Evolutionary conservation across 2,888 invertebrate genomes (phyloP).

Genomic region (Lepetodrilus schrolli): DNA sequence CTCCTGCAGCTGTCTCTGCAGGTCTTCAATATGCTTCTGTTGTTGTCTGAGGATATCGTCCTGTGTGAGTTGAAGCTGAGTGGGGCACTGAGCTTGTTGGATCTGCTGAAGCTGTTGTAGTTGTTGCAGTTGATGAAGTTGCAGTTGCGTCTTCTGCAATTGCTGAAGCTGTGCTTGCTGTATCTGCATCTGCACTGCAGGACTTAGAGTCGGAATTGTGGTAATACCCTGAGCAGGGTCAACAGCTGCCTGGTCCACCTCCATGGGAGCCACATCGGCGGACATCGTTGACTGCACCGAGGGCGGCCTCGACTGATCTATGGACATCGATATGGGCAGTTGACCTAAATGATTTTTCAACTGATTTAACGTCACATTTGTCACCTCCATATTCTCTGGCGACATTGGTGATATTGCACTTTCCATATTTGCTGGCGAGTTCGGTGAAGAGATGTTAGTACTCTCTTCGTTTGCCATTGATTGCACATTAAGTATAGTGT

Average conservation of each 20-base stretch:
- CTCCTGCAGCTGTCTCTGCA: conserved; percentile 81
- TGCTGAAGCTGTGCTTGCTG: conserved; percentile 60
- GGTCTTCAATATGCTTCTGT: conserved; percentile 89
- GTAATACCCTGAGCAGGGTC: conserved; percentile 43
- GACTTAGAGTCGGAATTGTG: conserved; percentile 43
- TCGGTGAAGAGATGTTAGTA: conserved; percentile 55
- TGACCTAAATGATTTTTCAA: conserved; percentile 34
- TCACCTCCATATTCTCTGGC: conserved; percentile 67
- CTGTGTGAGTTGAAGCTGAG: conserved; percentile 29
- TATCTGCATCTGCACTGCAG: conserved; percentile 51
- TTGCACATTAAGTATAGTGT: conserved; percentile 37
- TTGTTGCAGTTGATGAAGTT: conserved; percentile 33
- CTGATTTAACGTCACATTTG: background rate
- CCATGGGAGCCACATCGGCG: conserved; percentile 66
- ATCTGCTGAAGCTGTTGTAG: conserved; percentile 36
- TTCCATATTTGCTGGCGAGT: conserved; percentile 55
- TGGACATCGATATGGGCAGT: conserved; percentile 52
- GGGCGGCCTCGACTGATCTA: conserved; percentile 70
- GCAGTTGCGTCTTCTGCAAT: conserved; percentile 43
- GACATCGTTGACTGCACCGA: conserved; percentile 62
- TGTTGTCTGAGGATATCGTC: conserved; percentile 80
- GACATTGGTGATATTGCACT: conserved; percentile 60
- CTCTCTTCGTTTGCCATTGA: background rate
- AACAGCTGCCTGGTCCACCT: conserved; percentile 58
- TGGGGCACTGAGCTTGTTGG: conserved; percentile 5